Percentiles rank a stretch among this genome's conserved stretches.
These are phyloP conservation scores for Zingel zingel DNA, from an alignment of 2,113 vertebrate species.

Conservation along the genomic window DNA sequence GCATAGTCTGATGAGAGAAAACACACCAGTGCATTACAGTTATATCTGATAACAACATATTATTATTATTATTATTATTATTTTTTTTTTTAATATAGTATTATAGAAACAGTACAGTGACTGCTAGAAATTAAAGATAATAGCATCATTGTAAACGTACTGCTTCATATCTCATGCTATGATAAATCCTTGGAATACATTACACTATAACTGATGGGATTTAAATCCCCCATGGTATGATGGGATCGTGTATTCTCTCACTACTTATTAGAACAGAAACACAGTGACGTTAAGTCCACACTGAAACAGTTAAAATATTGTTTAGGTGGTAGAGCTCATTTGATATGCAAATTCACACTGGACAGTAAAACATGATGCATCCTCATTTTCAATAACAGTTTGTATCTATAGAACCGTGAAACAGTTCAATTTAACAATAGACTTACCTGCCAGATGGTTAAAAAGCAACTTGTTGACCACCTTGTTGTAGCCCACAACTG, in stretches of 20 bases:
- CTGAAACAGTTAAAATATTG: neutral
- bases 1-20: constrained; percentile 43
- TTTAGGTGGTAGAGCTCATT: neutral
- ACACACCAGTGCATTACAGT: neutral
- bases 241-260: neutral
- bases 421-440: neutral
- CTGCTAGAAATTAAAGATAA: neutral
- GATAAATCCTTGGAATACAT: neutral
- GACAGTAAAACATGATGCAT: neutral
- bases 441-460: constrained; percentile 32
- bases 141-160: neutral
- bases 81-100: too few species aligned
- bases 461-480: neutral
- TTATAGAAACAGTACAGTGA: neutral
- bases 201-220: neutral
- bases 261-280: neutral
- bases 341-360: neutral
- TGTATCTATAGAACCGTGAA: neutral
- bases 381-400: neutral
- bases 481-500: neutral
- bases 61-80: too few species aligned
- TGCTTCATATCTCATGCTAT: neutral
- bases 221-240: neutral
- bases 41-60: neutral
- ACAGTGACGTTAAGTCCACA: neutral